phyloP scores from a whole-genome alignment of 2,113 vertebrate species.

The Muscicapa adusta region DNA sequence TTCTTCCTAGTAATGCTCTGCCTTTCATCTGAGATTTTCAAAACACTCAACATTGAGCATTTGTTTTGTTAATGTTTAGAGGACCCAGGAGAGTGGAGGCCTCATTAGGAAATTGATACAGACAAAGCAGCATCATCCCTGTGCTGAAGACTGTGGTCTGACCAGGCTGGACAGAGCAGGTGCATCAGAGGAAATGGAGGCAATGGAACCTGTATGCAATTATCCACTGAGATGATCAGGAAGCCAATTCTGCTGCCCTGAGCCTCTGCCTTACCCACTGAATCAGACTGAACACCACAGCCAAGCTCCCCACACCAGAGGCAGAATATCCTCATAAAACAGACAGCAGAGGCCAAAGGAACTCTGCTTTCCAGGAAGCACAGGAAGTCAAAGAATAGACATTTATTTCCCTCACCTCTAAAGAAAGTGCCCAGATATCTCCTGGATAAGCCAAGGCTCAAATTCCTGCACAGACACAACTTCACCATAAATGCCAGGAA shows the following conservation, averaged over 20 bases:
- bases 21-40: constrained; percentile 37
- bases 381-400: background rate
- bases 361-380: background rate
- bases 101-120: background rate
- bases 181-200: background rate
- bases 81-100: background rate
- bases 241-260: background rate
- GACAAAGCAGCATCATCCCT: background rate
- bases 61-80: constrained; percentile 30
- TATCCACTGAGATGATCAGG: background rate
- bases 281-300: background rate
- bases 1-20: background rate
- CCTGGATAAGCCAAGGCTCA: background rate
- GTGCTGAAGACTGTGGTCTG: background rate
- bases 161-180: background rate
- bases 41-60: background rate
- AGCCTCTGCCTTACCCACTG: background rate
- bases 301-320: background rate
- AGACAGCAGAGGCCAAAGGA: background rate
- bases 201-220: background rate
- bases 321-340: background rate
- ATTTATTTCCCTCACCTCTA: background rate
- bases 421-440: background rate
- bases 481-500: background rate
- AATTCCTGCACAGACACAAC: background rate